These are phyloP conservation scores for Okapia johnstoni DNA, from an alignment of 2,113 vertebrate species.

Conservation along the genomic window DNA sequence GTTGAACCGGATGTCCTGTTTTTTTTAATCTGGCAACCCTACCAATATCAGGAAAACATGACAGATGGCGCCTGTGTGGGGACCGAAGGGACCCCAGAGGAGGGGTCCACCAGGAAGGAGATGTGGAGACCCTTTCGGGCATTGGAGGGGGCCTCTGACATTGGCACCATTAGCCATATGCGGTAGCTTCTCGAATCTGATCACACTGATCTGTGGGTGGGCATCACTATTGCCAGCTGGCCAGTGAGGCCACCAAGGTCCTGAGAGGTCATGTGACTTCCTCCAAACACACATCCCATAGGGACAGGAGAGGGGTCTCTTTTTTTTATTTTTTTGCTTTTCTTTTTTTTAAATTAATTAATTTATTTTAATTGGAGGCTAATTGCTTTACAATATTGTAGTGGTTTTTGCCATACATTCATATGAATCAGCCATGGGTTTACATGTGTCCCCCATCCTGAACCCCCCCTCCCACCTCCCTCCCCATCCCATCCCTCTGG, in stretches of 20 bases:
- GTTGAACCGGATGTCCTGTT: background rate
- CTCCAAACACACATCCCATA: background rate
- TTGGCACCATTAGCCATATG: fast-evolving
- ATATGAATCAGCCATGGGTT: background rate
- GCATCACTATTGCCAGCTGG: background rate
- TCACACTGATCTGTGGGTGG: fast-evolving
- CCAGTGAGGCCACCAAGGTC: background rate
- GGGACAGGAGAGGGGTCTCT: background rate
- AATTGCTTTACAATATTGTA: background rate
- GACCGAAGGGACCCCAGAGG: background rate
- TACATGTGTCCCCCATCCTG: background rate
- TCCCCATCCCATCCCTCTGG: background rate
- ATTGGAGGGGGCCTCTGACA: background rate
- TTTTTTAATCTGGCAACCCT: background rate
- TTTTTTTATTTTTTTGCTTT: background rate
- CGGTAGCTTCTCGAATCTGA: background rate
- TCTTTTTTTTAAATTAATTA: background rate
- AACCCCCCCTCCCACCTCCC: background rate
- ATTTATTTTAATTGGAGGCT: background rate
- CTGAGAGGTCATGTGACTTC: background rate
- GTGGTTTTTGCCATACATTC: background rate
- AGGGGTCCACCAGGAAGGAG: background rate
- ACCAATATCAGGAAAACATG: background rate
- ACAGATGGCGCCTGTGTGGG: fast-evolving
- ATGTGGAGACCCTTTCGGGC: fast-evolving